Conservation (phyloP, 2,113 vertebrate genomes). For the Phaethornis superciliosus region DNA sequence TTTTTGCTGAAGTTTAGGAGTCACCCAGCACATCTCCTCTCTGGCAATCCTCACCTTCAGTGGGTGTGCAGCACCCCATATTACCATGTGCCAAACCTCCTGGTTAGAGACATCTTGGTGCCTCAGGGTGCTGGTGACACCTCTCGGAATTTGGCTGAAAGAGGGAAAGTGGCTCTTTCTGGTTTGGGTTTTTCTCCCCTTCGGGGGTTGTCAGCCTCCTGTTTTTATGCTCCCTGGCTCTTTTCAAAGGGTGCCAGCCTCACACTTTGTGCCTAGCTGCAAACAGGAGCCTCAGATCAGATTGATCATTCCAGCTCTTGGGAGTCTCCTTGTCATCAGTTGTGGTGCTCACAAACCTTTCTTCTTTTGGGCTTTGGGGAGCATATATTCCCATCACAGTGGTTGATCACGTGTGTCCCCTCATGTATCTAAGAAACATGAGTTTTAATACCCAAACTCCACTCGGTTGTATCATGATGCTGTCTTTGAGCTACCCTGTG, state of each 20-base stretch:
- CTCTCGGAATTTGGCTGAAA: neutral
- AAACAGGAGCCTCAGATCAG: neutral
- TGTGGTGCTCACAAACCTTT: accelerated
- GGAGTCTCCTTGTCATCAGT: neutral
- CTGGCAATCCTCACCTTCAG: accelerated
- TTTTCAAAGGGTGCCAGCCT: neutral
- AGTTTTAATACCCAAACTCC: neutral
- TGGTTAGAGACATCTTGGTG: accelerated
- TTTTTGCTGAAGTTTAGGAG: neutral
- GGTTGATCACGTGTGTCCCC: neutral
- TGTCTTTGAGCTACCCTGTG: neutral
- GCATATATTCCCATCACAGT: neutral
- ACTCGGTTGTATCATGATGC: neutral
- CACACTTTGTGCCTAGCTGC: accelerated
- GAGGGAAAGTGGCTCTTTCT: neutral
- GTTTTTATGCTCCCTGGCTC: accelerated
- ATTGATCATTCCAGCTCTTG: neutral
- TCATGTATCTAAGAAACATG: accelerated
- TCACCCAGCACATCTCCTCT: neutral
- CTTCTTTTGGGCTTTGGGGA: neutral
- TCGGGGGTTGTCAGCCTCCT: accelerated
- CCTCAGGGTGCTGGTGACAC: neutral
- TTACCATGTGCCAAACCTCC: accelerated
- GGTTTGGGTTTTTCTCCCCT: neutral
- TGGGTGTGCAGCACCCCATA: accelerated